Conservation (phyloP, 1,140 invertebrate species). For the Hypothenemus hampei region DNA sequence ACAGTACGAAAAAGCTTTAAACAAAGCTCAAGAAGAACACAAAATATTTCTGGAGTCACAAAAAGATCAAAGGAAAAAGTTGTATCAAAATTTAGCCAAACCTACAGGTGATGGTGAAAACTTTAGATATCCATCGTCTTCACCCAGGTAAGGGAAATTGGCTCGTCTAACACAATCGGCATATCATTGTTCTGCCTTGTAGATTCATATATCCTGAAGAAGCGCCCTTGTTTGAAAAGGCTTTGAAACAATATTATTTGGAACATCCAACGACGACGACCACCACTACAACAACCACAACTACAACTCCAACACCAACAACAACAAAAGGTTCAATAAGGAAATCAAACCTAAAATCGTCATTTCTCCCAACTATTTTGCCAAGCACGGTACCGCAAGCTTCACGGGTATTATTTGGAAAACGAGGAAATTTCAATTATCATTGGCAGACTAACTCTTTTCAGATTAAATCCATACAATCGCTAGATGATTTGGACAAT, state of each 20-base stretch:
- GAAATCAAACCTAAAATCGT: constrained; percentile 14
- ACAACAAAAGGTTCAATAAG: constrained; percentile 31
- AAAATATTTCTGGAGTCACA: constrained; percentile 59
- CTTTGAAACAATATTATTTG: constrained; percentile 49
- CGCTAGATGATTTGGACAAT: constrained; percentile 41
- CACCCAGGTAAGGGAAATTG: neutral
- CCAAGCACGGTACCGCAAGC: no score
- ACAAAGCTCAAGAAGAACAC: constrained; percentile 60
- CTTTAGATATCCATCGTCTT: neutral
- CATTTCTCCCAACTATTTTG: constrained; percentile 22
- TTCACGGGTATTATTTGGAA: no score
- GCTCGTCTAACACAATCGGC: neutral
- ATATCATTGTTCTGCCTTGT: neutral
- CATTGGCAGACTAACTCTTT: no score
- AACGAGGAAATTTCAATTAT: no score
- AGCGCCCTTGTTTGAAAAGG: constrained; percentile 45
- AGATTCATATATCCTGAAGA: constrained; percentile 45
- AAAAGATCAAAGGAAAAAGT: constrained; percentile 45
- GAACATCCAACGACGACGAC: constrained; percentile 50
- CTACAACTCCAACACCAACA: constrained; percentile 41
- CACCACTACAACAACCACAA: constrained; percentile 46
- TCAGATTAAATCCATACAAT: constrained; percentile 37
- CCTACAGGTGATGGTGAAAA: constrained; percentile 24
- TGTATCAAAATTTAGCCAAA: constrained; percentile 45
- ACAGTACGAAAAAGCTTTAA: constrained; percentile 62